Conservation (phyloP, 2,888 invertebrate species). For the Rapana venosa region DNA sequence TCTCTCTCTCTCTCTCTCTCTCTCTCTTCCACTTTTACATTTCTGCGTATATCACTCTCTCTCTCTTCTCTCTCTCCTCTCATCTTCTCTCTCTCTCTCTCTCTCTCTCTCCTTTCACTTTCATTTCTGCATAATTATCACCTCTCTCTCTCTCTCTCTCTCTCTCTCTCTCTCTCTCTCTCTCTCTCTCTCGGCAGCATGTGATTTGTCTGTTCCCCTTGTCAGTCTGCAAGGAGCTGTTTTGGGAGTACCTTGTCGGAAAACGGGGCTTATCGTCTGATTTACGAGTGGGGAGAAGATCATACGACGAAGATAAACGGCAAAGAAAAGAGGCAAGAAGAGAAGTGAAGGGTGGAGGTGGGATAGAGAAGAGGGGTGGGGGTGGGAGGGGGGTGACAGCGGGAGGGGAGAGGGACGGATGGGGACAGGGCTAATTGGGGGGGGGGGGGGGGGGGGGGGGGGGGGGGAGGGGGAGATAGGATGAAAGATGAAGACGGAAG, state of each 20-base stretch:
- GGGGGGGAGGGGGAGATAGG: not conserved
- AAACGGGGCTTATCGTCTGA: not conserved
- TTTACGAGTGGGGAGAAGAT: not conserved
- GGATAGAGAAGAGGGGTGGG: no score
- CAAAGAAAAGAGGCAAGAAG: not conserved
- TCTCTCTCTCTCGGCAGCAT: not conserved
- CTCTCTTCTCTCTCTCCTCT: not conserved
- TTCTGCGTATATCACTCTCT: not conserved
- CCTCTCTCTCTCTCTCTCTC: not conserved
- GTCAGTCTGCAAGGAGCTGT: no score
- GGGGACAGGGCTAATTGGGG: no score
- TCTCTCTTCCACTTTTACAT: not conserved
- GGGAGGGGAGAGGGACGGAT: no score
- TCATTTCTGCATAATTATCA: no score
- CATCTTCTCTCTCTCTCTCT: slow-evolving; percentile 15
- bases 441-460: not conserved
- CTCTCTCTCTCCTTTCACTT: not conserved
- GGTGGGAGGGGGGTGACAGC: no score
- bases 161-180: slow-evolving; percentile 5
- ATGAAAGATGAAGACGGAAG: no score
- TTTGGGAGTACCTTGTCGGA: not conserved
- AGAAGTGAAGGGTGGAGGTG: no score
- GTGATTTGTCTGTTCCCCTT: no score
- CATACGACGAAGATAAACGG: not conserved
- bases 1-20: not conserved